Evolutionary conservation across 2,113 vertebrate species (phyloP), one percentile per base, ranked within the genome.

Genomic region (Lycaon pictus): DNA sequence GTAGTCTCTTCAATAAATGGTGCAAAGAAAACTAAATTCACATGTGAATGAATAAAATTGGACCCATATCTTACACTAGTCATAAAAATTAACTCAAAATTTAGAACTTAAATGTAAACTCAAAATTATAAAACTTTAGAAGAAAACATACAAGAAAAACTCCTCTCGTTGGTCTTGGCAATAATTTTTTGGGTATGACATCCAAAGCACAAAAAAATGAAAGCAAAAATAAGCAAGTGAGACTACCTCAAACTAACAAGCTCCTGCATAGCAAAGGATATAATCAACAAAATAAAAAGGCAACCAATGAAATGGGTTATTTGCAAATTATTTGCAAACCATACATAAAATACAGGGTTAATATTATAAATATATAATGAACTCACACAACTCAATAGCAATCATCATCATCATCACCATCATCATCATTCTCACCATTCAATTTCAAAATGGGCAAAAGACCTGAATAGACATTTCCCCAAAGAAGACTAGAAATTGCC

Each of bases 31-130:
- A 48, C 11, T 77, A 32, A 69, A 77, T 77, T 76, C 8, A 48
- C 53, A 84, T 7, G 58, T 20, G 77, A 56, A 43, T 67, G 29
- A 86, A 67, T 65, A 29, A 77, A 76, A 67, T 0, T 51, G 15
- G 27, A 48, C 51, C 37, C 27, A n/a, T 69, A 51, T 58, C 67
- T 58, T 63, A 76, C 37, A 65, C 9, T 22, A 65, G 16, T 80
- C 60, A 90, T 60, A 84, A 67, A 67, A 84, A 56, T 7, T 56
- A 95, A 95, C 60, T 85, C n/a, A 85, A 76, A 67, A 90, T 76
- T 90, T 67, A 84, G 55, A 71, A 48, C 29, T 67, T 84, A 90
- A 90, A 60, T n/a, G 16, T 67, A 90, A 69, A 90, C 20, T 17
- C 10, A 48, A 65, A 53, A 65, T 23, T 85, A 29, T 90, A 65